Evolutionary conservation across 2,113 vertebrate genomes (phyloP).

Genomic region (Oryctolagus cuniculus): DNA sequence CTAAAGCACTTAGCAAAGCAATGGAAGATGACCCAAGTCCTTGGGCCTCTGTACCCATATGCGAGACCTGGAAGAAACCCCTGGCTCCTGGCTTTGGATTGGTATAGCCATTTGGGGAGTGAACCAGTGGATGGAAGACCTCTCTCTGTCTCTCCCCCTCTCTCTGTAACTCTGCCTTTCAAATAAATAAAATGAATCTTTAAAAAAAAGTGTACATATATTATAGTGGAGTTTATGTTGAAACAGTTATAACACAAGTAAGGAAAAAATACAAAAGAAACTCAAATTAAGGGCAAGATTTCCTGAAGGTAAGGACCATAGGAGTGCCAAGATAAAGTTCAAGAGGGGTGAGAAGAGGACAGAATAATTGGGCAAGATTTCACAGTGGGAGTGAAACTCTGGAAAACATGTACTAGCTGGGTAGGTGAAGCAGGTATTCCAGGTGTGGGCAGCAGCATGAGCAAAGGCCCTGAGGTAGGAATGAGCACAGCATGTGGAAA

Average conservation of each 20-base stretch:
- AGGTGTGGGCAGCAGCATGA: slow-evolving; percentile 61
- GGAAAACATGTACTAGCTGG: neutral
- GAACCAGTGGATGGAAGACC: too few relatives aligned
- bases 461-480: slow-evolving; percentile 39
- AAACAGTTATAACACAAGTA: neutral
- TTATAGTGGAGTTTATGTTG: neutral
- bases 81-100: too few relatives aligned
- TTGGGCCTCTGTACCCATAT: too few relatives aligned
- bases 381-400: neutral
- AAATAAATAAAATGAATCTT: too few relatives aligned
- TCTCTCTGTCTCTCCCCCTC: too few relatives aligned
- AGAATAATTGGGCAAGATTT: neutral
- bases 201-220: neutral
- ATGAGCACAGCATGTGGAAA: neutral
- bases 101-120: too few relatives aligned
- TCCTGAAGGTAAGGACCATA: fast-evolving
- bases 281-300: neutral
- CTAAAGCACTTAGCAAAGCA: too few relatives aligned
- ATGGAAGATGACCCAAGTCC: too few relatives aligned
- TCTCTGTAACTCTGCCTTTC: too few relatives aligned
- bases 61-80: too few relatives aligned
- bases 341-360: neutral
- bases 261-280: neutral
- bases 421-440: slow-evolving; percentile 1
- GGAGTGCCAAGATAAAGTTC: neutral